These are phyloP conservation scores for Lasioglossum oenotherae DNA, from an alignment of 2,888 invertebrate genomes.

Conservation along the genomic window DNA sequence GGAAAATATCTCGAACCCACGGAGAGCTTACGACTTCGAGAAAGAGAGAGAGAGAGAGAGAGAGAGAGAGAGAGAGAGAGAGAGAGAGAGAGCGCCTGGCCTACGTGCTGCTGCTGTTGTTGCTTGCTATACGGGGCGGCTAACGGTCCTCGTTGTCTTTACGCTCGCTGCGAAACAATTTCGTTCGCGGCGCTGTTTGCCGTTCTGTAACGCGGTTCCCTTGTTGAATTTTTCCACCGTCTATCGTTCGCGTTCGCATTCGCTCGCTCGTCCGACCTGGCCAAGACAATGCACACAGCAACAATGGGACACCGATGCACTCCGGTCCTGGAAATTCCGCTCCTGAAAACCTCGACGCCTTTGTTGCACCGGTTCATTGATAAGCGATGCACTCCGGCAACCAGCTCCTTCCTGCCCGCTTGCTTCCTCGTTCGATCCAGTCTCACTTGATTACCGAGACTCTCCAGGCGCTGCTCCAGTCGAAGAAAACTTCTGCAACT, in stretches of 20 bases:
- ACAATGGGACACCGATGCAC: not conserved
- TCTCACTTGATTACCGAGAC: not conserved
- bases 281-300: not conserved
- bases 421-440: not conserved
- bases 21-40: conserved; percentile 45
- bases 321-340: not conserved
- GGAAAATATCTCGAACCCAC: conserved; percentile 49
- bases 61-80: conserved; percentile 22
- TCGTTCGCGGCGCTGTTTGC: conserved; percentile 34
- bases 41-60: conserved; percentile 5
- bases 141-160: conserved; percentile 39
- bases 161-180: not conserved
- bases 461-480: not conserved
- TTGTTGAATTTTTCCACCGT: conserved; percentile 49
- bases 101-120: conserved; percentile 17
- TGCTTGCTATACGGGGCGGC: not conserved
- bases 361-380: not conserved
- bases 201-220: conserved; percentile 57
- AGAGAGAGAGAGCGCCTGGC: not conserved
- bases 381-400: not conserved
- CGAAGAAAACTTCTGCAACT: no score
- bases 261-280: not conserved
- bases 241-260: not conserved
- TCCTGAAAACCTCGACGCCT: not conserved
- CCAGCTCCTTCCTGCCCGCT: not conserved